Evolutionary conservation across 2,797 vertebrate genomes (phyloP), one percentile per base, ranked within the genome.

Genomic region (Microcaecilia unicolor): DNA sequence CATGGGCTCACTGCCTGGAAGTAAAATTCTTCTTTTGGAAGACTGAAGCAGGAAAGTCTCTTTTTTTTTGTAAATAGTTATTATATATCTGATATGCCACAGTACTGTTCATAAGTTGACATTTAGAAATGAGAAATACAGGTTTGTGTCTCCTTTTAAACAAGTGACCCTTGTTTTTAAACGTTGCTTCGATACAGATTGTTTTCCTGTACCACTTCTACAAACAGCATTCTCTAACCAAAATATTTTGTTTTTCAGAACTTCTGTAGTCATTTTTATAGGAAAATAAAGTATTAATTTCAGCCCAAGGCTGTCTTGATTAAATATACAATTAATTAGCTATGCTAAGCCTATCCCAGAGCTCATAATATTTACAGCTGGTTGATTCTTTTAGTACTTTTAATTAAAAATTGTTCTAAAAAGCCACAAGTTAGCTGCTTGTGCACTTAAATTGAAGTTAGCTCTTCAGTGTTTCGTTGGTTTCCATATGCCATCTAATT

Each of bases 251-350:
- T 76, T 71, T 76, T 50, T 59, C 35, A 58, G 55, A 72, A 65
- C 51, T 58, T 60, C 43, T 74, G 4, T 70, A 68, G 77, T 76
- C 74, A 66, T 66, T 70, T 60, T 55, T 33, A 61, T 58, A 76
- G 47, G 59, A 80, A 80, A 79, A 78, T 66, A 76, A 67, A 71
- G 78, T 74, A 80, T 74, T 81, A 74, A 81, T 81, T 80, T 63
- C 58, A 72, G 66, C 70, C 69, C 78, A 73, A 73, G 68, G 67
- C 71, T 62, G 45, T 46, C 80, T 72, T 81, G 70, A 81, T 77
- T 82, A 76, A 79, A 70, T 73, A 70, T 73, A 83, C 68, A 80
- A 74, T 78, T 83, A 78, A 80, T 83, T 83, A 83, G 51, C 65
- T 76, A 74, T 76, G 68, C 73, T 81, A 76, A 81, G 61, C 64